Evolutionary conservation across 2,888 invertebrate species (phyloP).

Genomic region (Megastigmus dorsalis): DNA sequence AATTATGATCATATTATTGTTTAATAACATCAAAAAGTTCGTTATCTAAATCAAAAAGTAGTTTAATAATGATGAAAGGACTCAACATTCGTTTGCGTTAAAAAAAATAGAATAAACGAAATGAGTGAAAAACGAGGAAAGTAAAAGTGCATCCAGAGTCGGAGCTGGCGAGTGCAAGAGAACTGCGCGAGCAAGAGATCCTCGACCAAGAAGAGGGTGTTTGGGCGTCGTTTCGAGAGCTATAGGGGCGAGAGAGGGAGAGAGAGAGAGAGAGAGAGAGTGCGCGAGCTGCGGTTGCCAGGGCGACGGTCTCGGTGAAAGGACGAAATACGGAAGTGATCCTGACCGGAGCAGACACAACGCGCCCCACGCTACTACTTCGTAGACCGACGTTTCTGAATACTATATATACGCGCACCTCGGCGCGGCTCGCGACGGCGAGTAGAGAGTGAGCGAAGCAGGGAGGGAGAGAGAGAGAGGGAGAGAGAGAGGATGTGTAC

Average conservation of each 20-base stretch:
- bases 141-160: background rate
- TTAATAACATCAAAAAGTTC: no score
- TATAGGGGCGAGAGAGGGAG: background rate
- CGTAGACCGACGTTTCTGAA: background rate
- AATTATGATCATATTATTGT: no score
- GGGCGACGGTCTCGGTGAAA: conserved; percentile 59
- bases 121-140: background rate
- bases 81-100: no score
- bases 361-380: background rate
- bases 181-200: background rate
- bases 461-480: background rate
- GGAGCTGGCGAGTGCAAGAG: background rate
- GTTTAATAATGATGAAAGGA: no score
- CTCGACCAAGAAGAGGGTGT: conserved; percentile 16
- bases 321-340: conserved; percentile 64
- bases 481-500: background rate
- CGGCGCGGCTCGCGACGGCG: no score
- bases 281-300: conserved; percentile 60
- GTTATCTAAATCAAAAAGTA: background rate
- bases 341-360: conserved; percentile 61
- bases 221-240: conserved; percentile 38
- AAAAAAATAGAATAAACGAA: conserved; percentile 10
- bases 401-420: background rate
- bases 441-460: no score
- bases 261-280: background rate